Evolutionary conservation across 1,140 invertebrate species (phyloP).

Genomic region (Rhopalosiphum padi): DNA sequence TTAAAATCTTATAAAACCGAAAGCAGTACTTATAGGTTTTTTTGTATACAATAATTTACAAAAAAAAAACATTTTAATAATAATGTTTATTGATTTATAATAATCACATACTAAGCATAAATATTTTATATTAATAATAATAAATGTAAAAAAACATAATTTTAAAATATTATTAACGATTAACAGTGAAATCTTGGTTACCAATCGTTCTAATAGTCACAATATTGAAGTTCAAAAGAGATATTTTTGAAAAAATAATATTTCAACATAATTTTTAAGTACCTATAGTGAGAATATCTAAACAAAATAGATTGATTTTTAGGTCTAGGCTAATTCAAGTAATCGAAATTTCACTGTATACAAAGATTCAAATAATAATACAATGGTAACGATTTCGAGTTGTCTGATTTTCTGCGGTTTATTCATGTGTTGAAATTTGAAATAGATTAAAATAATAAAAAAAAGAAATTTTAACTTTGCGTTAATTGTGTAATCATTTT

Average conservation of each 20-base stretch:
- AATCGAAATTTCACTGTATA: constrained; percentile 10
- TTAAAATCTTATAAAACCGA: not conserved
- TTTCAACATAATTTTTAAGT: not conserved
- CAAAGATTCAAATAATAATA: not conserved
- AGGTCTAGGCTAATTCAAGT: not conserved
- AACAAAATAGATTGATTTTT: not conserved
- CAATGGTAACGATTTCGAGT: not conserved
- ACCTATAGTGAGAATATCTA: not conserved
- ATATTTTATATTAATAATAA: not conserved
- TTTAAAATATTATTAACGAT: not conserved
- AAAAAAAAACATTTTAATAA: not conserved
- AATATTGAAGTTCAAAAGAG: not conserved
- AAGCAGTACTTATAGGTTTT: not conserved
- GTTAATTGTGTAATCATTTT: not conserved
- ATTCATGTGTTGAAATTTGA: not conserved
- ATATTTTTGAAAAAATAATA: not conserved
- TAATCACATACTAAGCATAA: not conserved
- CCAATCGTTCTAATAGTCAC: not conserved
- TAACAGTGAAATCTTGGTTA: not conserved
- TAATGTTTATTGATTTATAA: not conserved
- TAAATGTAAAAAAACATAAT: not conserved
- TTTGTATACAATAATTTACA: not conserved
- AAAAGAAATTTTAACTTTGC: not conserved
- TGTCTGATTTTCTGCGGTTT: not conserved
- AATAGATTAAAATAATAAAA: not conserved